phyloP scores from a whole-genome alignment of 2,797 vertebrate genomes.

The Acanthurus tractus region DNA sequence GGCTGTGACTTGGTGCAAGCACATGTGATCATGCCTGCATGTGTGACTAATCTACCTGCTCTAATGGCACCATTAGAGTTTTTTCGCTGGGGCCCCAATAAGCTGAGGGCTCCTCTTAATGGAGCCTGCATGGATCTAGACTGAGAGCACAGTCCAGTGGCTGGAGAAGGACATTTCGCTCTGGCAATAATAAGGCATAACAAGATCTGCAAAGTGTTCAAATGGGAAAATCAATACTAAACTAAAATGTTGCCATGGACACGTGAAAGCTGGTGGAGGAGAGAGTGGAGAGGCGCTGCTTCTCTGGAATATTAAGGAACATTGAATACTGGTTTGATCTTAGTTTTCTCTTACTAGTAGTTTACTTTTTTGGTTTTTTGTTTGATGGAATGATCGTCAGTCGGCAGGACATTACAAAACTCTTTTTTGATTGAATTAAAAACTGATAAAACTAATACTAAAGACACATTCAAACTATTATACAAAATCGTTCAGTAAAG shows the following conservation, averaged over 20 bases:
- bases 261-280: slow-evolving; percentile 47
- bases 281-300: slow-evolving; percentile 50
- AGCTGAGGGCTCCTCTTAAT: slow-evolving; percentile 69
- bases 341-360: too few relatives aligned
- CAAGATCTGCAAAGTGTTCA: slow-evolving; percentile 79
- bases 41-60: slow-evolving; percentile 69
- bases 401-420: too few relatives aligned
- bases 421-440: too few relatives aligned
- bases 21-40: slow-evolving; percentile 26
- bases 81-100: slow-evolving; percentile 69
- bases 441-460: too few relatives aligned
- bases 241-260: slow-evolving; percentile 80
- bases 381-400: too few relatives aligned
- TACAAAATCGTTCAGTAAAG: too few relatives aligned
- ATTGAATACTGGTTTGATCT: neutral
- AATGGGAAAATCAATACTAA: slow-evolving; percentile 80
- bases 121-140: slow-evolving; percentile 54
- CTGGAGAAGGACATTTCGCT: slow-evolving; percentile 68
- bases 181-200: slow-evolving; percentile 74
- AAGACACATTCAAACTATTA: too few relatives aligned
- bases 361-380: too few relatives aligned
- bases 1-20: slow-evolving; percentile 13
- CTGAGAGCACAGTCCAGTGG: slow-evolving; percentile 59
- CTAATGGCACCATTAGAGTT: slow-evolving; percentile 74
- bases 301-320: slow-evolving; percentile 31